Evolutionary conservation across 2,888 invertebrate species (phyloP), one percentile per base, ranked within the genome.

Genomic region (Esperia sulphurella): DNA sequence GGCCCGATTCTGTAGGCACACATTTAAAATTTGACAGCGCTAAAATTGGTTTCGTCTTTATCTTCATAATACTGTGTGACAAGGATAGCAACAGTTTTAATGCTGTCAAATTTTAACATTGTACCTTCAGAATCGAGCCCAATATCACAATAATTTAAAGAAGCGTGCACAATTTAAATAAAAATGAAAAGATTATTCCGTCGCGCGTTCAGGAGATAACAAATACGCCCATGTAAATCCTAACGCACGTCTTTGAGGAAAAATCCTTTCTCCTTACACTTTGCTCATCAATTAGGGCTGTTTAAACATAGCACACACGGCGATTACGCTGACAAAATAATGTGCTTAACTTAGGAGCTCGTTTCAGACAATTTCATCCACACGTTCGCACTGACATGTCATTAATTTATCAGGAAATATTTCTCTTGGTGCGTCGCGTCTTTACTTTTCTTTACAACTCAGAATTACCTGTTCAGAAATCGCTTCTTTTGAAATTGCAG

Each of bases 301-400:
- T 33, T 35, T 33, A 45, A 40, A 54, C 52, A 45, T 5, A 14
- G 56, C 54, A 51, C 48, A 50, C 47, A 50, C 50, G 39, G 55
- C 57, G 56, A 55, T 59, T 59, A 59, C 55, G 49, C 52, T 57
- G 58, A 61, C 61, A 60, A 63, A 63, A 62, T 71, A 68, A 68
- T 59, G 61, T 59, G 53, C 58, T 58, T 54, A 58, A 63, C 57
- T 59, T 52, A 45, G 52, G 52, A 46, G 45, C 50, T 55, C 59
- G 57, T 57, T 58, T 58, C 61, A 62, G 63, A 71, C 67, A 63
- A 59, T 72, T 65, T 61, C 68, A 59, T 67, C 61, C 60, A 57
- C 57, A 58, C 60, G 46, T 58, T 51, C 57, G 29, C 51, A 48
- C 57, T 62, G 63, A 59, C 59, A 51, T 53, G 56, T 63, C 58